Conservation (phyloP, 1,140 invertebrate species). For the Calosoma granatense region DNA sequence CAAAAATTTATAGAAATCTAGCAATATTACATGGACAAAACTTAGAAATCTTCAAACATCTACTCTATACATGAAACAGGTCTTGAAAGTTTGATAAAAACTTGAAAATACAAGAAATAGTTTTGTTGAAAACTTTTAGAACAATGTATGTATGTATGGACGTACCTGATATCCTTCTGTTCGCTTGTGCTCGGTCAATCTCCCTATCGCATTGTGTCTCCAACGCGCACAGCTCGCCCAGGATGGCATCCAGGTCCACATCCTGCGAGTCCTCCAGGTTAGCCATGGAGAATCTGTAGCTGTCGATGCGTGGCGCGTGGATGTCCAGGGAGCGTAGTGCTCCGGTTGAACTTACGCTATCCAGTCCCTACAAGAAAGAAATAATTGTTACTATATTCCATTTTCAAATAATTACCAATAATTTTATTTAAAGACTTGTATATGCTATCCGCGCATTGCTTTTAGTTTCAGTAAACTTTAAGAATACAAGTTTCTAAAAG, state of each 20-base stretch:
- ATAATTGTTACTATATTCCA: neutral
- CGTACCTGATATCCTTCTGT: conserved; percentile 35
- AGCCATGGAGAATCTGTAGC: conserved; percentile 85
- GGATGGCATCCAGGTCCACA: conserved; percentile 89
- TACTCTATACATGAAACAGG: no score
- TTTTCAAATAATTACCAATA: neutral
- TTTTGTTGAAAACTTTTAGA: neutral
- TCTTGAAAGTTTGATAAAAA: no score
- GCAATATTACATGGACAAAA: neutral
- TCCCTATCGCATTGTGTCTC: conserved; percentile 69
- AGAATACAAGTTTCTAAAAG: neutral
- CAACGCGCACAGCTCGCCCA: conserved; percentile 86
- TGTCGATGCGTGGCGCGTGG: conserved; percentile 63
- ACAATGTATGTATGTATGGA: neutral
- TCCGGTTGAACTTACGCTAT: conserved; percentile 43
- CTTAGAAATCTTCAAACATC: neutral
- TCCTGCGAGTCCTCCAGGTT: conserved; percentile 91
- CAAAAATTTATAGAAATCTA: neutral
- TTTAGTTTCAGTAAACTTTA: neutral
- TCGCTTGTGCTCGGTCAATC: conserved; percentile 38
- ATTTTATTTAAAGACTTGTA: neutral
- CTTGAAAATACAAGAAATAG: no score
- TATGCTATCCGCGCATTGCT: neutral
- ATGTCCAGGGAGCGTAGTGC: conserved; percentile 48
- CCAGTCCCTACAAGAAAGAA: conserved; percentile 48